Evolutionary conservation across 2,113 vertebrate species (phyloP).

Genomic region (Hydrochoerus hydrochaeris): DNA sequence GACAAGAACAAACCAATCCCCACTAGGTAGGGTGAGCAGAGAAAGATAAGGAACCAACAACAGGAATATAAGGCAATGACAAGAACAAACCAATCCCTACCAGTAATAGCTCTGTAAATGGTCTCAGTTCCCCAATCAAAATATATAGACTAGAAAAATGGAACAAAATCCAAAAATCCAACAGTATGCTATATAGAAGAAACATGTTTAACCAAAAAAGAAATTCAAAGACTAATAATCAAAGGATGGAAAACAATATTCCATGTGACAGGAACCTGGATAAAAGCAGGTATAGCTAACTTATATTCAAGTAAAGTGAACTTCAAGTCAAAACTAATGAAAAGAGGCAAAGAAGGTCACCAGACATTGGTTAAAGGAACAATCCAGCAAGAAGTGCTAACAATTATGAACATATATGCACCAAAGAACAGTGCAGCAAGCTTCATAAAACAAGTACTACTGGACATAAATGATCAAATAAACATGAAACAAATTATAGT

Average conservation of each 20-base stretch:
- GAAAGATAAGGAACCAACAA: neutral
- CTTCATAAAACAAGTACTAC: neutral
- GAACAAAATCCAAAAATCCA: neutral
- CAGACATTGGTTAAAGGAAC: neutral
- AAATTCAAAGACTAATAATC: neutral
- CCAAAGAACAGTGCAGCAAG: neutral
- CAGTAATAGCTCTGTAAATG: neutral
- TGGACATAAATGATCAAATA: neutral
- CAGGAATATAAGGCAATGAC: neutral
- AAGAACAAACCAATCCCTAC: neutral
- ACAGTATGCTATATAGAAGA: neutral
- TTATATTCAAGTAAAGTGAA: neutral
- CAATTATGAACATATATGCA: neutral
- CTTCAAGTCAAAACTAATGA: neutral
- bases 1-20: neutral
- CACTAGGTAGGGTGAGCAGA: neutral
- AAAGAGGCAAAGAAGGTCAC: neutral
- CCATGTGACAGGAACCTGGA: neutral
- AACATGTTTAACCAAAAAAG: neutral
- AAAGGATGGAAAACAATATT: neutral
- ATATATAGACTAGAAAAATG: neutral
- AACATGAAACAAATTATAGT: neutral
- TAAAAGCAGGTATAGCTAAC: neutral
- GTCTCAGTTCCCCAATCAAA: neutral
- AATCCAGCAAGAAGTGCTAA: neutral